Conservation (phyloP, 1,140 invertebrate genomes). For the Ostrea edulis region DNA sequence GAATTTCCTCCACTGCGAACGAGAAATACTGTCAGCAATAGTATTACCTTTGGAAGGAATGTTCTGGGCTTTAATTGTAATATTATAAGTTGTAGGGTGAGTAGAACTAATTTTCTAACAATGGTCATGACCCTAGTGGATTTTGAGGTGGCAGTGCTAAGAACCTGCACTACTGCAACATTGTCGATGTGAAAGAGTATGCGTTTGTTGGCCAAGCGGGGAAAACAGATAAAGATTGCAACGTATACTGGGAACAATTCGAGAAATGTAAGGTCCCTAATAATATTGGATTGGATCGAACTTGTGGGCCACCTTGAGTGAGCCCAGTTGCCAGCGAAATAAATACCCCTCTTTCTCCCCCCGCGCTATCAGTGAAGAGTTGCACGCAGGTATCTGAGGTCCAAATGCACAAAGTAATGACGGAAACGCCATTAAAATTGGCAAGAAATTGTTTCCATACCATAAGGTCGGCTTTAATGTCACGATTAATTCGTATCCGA, state of each 20-base stretch:
- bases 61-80: no score
- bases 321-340: background rate
- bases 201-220: background rate
- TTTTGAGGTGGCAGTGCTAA: background rate
- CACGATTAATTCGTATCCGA: slow-evolving; percentile 19
- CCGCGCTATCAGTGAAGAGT: slow-evolving; percentile 53
- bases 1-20: no score
- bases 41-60: no score
- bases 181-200: no score
- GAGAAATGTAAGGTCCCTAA: background rate
- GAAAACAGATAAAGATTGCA: background rate
- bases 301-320: background rate
- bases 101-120: no score
- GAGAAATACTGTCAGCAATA: no score
- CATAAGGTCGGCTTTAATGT: slow-evolving; percentile 40
- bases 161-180: no score
- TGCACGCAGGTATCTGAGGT: slow-evolving; percentile 13
- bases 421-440: background rate
- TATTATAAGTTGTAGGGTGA: no score
- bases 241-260: no score
- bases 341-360: background rate
- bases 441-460: slow-evolving; percentile 50
- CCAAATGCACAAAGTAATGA: slow-evolving; percentile 50
- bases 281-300: background rate
- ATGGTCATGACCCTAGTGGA: background rate